Conservation (phyloP, 1,140 invertebrate species). For the Macrotrachela quadricornifera region DNA sequence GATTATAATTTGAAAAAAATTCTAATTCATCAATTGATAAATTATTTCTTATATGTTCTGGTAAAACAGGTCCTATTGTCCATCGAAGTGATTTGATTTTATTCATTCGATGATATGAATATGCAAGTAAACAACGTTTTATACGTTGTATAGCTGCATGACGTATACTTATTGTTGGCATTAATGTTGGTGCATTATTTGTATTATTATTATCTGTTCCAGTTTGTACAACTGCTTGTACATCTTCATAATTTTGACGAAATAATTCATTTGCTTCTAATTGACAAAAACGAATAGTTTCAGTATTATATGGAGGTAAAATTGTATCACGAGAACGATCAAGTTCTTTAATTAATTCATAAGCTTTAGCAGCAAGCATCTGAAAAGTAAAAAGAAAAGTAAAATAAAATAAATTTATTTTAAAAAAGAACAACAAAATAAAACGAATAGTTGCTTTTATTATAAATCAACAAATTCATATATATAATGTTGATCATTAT, state of each 20-base stretch:
- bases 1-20: constrained; percentile 71
- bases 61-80: constrained; percentile 69
- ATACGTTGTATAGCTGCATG: constrained; percentile 65
- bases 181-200: constrained; percentile 30
- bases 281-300: constrained; percentile 44
- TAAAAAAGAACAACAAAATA: too few species aligned
- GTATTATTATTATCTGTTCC: constrained; percentile 29
- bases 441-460: too few species aligned
- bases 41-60: neutral
- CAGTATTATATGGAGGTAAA: constrained; percentile 19
- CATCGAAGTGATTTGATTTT: constrained; percentile 60
- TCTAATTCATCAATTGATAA: constrained; percentile 31
- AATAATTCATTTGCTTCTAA: constrained; percentile 53
- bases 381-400: too few species aligned
- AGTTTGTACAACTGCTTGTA: constrained; percentile 35
- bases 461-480: too few species aligned
- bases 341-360: too few species aligned
- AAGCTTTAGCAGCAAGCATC: too few species aligned
- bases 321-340: neutral
- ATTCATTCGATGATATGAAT: constrained; percentile 57
- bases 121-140: constrained; percentile 64
- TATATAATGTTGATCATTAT: too few species aligned
- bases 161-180: constrained; percentile 50
- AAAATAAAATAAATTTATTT: too few species aligned
- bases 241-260: constrained; percentile 49